Evolutionary conservation across 2,888 invertebrate species (phyloP), one percentile per base, ranked within the genome.

Genomic region (Polydrusus tereticollis): DNA sequence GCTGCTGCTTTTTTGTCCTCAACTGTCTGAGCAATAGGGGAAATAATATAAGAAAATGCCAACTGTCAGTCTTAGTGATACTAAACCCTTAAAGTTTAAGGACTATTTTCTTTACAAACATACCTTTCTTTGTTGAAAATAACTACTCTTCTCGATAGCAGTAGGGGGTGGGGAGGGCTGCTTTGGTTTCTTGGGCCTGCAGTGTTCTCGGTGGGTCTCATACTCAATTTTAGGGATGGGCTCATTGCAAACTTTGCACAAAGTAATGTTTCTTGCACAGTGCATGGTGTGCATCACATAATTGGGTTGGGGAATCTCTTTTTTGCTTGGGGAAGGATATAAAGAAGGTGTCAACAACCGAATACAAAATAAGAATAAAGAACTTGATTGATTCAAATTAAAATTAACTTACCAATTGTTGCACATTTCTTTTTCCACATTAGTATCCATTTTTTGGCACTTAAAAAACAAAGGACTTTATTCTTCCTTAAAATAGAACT

Each of bases 231-330:
- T 86, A 0, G 89, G 89, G 62, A 93, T 87, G 0, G 92, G 90
- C 80, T 92, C 92, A 78, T 90, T 89, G 84, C 93, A 93, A 2
- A 88, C 87, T 0, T 88, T 87, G 78, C 93, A 93, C 58, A 91
- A 82, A 1, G 88, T 85, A 59, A 93, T 89, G 84, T 92, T 92
- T 41, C 92, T 86, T 0, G 88, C 88, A 81, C 93, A 93, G 84
- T 93, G 92, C 74, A 90, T 88, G 18, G 88, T 88, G 85, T 93
- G 93, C 84, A 90, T 91, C 1, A 90, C 88, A 86, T 90, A 92
- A 84, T 93, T 93, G 62, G 84, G 86, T 6, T 88, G 86, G 0
- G 92, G 90, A 63, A 93, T 90, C 79, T 92, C 90, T 50, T 89
- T 88, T 82, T 92, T 91, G 84, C 92, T 92, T 86, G 12, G 85